These are phyloP conservation scores for Xyrichtys novacula DNA, from an alignment of 2,797 vertebrate genomes.

Conservation along the genomic window DNA sequence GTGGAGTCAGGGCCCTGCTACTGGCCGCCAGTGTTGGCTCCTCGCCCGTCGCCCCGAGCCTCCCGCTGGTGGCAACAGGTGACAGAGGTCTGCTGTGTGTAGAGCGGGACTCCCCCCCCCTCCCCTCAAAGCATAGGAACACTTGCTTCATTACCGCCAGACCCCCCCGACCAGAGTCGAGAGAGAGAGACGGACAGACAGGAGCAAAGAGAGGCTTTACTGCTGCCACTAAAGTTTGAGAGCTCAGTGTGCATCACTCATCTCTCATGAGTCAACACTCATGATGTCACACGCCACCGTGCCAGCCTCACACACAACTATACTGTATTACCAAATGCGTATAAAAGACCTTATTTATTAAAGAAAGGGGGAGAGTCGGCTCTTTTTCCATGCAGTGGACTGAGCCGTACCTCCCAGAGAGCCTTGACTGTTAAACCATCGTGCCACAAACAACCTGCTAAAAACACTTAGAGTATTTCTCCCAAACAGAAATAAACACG, in stretches of 20 bases:
- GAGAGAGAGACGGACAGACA: constrained; percentile 51
- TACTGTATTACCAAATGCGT: constrained; percentile 77
- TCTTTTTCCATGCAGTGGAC: constrained; percentile 80
- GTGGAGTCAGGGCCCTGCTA: constrained; percentile 63
- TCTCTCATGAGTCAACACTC: constrained; percentile 84
- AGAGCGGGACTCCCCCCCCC: constrained; percentile 73
- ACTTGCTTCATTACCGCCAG: constrained; percentile 75
- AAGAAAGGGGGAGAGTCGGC: constrained; percentile 67
- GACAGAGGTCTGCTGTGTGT: constrained; percentile 83
- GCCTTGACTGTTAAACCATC: constrained; percentile 68
- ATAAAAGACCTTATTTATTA: constrained; percentile 87
- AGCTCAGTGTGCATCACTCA: constrained; percentile 85
- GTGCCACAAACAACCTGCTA: constrained; percentile 82
- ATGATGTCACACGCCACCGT: constrained; percentile 83
- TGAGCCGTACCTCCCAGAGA: constrained; percentile 83
- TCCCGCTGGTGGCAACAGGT: constrained; percentile 79
- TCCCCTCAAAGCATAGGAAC: constrained; percentile 63
- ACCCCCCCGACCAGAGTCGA: constrained; percentile 6
- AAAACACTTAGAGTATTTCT: constrained; percentile 81
- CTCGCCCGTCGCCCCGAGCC: constrained; percentile 55
- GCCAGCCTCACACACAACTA: constrained; percentile 80
- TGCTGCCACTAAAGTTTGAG: constrained; percentile 68
- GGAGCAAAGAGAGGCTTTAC: constrained; percentile 61
- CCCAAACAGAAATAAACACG: constrained; percentile 82
- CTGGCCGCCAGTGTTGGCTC: constrained; percentile 67